Evolutionary conservation across 1,140 invertebrate genomes (phyloP), one percentile per base, ranked within the genome.

Genomic region (Drosophila truncata): DNA sequence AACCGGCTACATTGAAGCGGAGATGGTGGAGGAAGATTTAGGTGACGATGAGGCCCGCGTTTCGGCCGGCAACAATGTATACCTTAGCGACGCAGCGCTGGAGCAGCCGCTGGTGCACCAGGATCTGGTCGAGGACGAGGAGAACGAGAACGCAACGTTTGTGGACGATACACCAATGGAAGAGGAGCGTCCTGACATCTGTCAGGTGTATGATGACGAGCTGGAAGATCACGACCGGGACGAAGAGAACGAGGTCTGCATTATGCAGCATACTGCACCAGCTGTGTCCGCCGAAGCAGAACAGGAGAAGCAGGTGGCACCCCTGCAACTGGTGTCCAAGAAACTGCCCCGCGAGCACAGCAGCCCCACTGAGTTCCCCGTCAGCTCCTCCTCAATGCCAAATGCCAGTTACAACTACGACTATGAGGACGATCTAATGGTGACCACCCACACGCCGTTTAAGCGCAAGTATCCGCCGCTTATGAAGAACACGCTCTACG

Each of bases 341-440:
- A 61, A 50, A 37, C n/a, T 37, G 18, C 46, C 63, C 3, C 66
- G 66, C 37, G 75, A 78, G n/a, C 81, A 78, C 35, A 90, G 85
- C 37, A 90, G 86, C 50, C 87, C 85, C 29, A 90, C 85, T n/a
- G 85, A 90, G 42, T 90, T 90, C 25, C 85, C 85, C 18, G 82
- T 82, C 1, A 90, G 85, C 35, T 90, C 85, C 2, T 86, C 84
- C 0, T 88, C 84, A 1, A 74, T 71, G 74, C 80, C 84, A 2
- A 78, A 90, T 25, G 85, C 47, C 41, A 88, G 84, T 23, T 78
- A 81, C 23, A 78, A 78, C 20, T 84, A 85, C 44, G 82, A 88
- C 25, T 88, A 52, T 27, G 80, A 88, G 4, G 83, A 87, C 52
- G 84, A 88, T 9, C 46, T 78, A 31, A 78, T 58, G n/a, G 75